Evolutionary conservation across 2,797 vertebrate genomes (phyloP), one percentile per base, ranked within the genome.

Genomic region (Otolemur crassicaudatus): DNA sequence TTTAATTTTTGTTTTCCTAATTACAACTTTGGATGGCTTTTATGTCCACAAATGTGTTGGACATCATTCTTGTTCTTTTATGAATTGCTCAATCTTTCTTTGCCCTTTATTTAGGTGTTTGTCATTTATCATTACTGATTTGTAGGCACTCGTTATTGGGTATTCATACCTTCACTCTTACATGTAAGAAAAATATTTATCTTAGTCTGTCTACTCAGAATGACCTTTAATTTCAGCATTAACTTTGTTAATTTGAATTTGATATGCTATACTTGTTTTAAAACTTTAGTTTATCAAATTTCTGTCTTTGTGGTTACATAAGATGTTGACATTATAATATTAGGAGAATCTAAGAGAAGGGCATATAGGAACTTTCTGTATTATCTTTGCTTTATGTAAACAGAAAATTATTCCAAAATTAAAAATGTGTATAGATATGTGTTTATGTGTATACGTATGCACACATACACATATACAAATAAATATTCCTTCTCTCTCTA

Each of bases 231-330:
- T 75, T 87, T 93, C 37, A 87, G 49, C 49, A 81, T 58, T 85
- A 91, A 16, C 63, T 73, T 93, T 82, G 8, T 63, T 94, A 95
- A 91, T 76, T 94, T 86, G 34, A 53, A 61, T 88, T 95, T 85
- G 13, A 67, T 25, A 14, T 56, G 6, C 20, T 87, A 46, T 60
- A 53, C 37, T 43, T 46, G 76, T 79, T 70, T 65, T 58, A 25
- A 53, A 53, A 94, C 29, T 87, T 63, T 60, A 72, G 27, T 5
- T 65, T 20, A 31, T 79, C 86, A 92, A 82, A 56, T 83, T 61
- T 81, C 40, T 82, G 79, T 27, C 17, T 53, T 79, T 75, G 37
- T 49, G 10, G 31, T 58, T 94, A 76, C 34, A 5, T 76, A 63
- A 56, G 34, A 75, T 46, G 29, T 75, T 85, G 82, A 75, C 17